Evolutionary conservation across 2,888 invertebrate species (phyloP), one percentile per base, ranked within the genome.

Genomic region (Lasioglossum vierecki): DNA sequence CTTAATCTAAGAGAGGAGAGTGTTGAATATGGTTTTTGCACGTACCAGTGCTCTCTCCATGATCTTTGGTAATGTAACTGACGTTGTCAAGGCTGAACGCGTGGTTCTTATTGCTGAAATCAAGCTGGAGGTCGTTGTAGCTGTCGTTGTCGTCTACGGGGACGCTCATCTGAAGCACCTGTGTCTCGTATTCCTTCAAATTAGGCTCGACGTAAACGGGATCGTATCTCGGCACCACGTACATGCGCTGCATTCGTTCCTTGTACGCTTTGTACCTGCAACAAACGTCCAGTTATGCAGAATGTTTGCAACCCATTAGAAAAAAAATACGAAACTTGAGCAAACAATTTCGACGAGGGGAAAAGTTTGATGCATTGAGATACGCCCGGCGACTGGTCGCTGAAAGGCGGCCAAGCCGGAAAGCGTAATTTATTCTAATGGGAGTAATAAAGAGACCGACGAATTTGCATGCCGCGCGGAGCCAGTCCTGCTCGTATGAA

Each of bases 141-240:
- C 97, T 97, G 90, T 97, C 97, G 85, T 96, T 97, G 87, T 97
- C 98, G 91, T 98, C 98, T 3, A 98, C 97, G 0, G 97, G 97
- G 4, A 99, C 98, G 87, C 98, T 98, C 98, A 98, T 98, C 89
- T 98, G 98, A 4, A 98, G 95, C 68, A 98, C 98, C 96, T 99
- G 99, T 0, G 99, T 99, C 95, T 99, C 99, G 95, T 99, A 99
- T 95, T 99, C 97, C 91, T 99, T 98, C 71, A 98, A 96, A 92
- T 98, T 98, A 44, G 98, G 98, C 91, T 97, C 97, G 15, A 96
- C 95, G 96, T 97, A 95, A 53, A 96, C 96, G 26, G 94, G 94
- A 94, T 98, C 97, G 93, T 97, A 97, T 44, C 97, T 96, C 0
- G 97, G 97, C 8, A 96, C 96, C 0, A 96, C 96, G 89, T 97